A percentile compares a stretch with the other conserved stretches of the same genome.
These are phyloP conservation scores for Pseudobourletiella spinata DNA, from an alignment of 1,140 invertebrate species.

Conservation along the genomic window DNA sequence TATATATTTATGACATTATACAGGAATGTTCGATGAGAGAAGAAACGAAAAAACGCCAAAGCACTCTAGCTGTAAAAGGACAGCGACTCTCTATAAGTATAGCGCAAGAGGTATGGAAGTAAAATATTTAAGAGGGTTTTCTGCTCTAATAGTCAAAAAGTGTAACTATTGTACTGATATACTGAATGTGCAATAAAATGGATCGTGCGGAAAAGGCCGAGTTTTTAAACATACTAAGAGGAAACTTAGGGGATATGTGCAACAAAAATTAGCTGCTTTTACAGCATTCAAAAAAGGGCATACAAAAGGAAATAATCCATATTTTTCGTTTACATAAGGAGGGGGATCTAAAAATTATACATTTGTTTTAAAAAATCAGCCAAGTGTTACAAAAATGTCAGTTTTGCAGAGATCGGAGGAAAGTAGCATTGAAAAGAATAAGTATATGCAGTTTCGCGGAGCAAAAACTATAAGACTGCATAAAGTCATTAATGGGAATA, in stretches of 20 bases:
- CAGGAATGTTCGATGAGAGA: neutral
- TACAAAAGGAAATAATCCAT: too few species aligned
- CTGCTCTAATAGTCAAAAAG: neutral
- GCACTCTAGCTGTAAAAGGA: neutral
- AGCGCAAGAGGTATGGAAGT: neutral
- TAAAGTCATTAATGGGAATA: neutral
- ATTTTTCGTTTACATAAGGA: neutral
- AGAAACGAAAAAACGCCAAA: conserved; percentile 3
- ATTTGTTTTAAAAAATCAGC: neutral
- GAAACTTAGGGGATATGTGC: neutral
- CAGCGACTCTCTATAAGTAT: neutral
- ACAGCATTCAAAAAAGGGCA: too few species aligned
- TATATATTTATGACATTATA: neutral
- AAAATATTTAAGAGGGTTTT: neutral
- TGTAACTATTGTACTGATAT: neutral
- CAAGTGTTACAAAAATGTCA: neutral
- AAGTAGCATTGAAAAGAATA: neutral
- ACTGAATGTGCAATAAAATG: neutral
- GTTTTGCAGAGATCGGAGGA: neutral
- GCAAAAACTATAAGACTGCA: neutral
- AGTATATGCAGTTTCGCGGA: neutral
- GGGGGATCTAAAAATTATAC: neutral
- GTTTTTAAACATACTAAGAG: neutral
- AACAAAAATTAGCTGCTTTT: too few species aligned
- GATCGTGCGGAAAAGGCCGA: neutral